Base-by-base conservation (phyloP, 2,888 invertebrate species). In the Brenthis hecate region DNA sequence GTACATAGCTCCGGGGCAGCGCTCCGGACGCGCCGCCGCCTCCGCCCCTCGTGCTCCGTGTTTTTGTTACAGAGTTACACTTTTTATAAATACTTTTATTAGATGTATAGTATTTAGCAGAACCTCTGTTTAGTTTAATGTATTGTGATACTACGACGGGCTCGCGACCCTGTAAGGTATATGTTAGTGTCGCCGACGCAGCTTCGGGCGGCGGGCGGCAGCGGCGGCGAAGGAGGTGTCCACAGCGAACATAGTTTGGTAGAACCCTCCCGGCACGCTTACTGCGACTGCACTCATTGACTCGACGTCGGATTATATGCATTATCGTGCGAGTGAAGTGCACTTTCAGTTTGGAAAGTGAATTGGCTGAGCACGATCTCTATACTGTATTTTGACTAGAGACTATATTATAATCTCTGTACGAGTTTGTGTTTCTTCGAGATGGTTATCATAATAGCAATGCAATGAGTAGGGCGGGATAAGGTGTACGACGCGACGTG, bases 111-210 rank as follows among this genome's bases (percentile, higher is more conserved):
- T 78, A 80, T 80, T 81, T 83, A 85, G 84, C 82, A 84, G 84
- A 86, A 87, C 84, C 85, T 87, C 81, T 77, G 79, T 88, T 90
- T 88, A 86, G 86, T 88, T 88, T 84, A 84, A 87, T 88, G 85
- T 84, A 87, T 89, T 91, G 91, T 91, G 91, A 90, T 91, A 90
- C 86, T 89, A 86, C 84, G 83, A 80, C 84, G 89, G 89, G 90
- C 85, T 81, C 85, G 85, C 83, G 81, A 69, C 75, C 76, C 74
- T 82, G 81, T 87, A 87, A 88, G 88, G 80, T 88, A 83, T 70
- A 75, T 70, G 72, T 66, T 58, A 55, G 64, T 62, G 36, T 47
- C 61, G 63, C 36, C 13, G 60, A 51, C 47, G 56, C 53, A n/a
- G n/a, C n/a, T n/a, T n/a, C n/a, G n/a, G 56, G 55, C 53, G 36